Evolutionary conservation across 2,888 invertebrate genomes (phyloP).

Genomic region (Aporophyla nigra): DNA sequence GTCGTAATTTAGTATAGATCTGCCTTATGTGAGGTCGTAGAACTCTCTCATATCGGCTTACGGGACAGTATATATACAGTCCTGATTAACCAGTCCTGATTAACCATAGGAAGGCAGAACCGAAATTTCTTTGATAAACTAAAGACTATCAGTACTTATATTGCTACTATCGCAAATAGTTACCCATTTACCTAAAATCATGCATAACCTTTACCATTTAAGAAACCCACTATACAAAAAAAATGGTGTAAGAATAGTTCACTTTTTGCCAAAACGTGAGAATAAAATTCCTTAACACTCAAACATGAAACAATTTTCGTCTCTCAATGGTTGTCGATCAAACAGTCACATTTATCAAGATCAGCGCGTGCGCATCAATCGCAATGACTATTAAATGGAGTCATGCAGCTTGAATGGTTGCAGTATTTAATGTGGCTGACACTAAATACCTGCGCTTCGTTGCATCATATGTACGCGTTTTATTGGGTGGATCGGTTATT

Average conservation of each 20-base stretch:
- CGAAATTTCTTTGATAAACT: background rate
- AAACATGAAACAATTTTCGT: conserved; percentile 44
- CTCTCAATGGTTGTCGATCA: conserved; percentile 37
- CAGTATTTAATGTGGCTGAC: conserved; percentile 70
- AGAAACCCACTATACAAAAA: background rate
- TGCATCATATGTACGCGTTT: conserved; percentile 57
- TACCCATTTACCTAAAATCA: background rate
- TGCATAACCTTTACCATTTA: background rate
- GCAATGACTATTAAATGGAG: conserved; percentile 79
- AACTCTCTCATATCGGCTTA: conserved; percentile 10
- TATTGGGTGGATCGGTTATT: conserved; percentile 59
- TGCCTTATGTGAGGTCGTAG: conserved; percentile 2
- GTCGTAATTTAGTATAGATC: conserved; percentile 46
- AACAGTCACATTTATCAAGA: conserved; percentile 60
- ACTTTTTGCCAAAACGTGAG: background rate
- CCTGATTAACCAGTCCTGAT: background rate
- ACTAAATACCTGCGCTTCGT: conserved; percentile 67
- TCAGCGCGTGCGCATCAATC: conserved; percentile 70
- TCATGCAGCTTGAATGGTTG: conserved; percentile 72
- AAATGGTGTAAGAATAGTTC: background rate
- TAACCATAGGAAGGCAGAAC: background rate
- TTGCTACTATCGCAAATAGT: background rate
- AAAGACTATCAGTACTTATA: background rate
- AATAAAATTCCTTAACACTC: background rate
- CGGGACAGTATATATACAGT: background rate